Percentiles rank a stretch among this genome's conserved stretches.
These are phyloP conservation scores for Lasioglossum marginatum DNA, from an alignment of 2,888 invertebrate species.

Conservation along the genomic window DNA sequence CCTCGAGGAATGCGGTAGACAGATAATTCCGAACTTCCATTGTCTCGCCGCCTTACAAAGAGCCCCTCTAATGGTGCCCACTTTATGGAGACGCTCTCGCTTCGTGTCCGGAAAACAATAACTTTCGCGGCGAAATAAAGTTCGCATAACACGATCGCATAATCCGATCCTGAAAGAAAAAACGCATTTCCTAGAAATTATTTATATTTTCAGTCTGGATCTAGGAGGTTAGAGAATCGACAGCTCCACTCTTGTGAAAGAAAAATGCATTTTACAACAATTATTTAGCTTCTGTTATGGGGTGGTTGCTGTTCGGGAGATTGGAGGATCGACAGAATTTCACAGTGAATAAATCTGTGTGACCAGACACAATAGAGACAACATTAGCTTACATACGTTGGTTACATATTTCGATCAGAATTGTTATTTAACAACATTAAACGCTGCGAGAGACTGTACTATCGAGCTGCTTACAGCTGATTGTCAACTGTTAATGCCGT, in stretches of 20 bases:
- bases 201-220: no score
- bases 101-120: neutral
- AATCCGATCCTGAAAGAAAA: neutral
- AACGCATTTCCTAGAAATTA: neutral
- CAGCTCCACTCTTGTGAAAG: neutral
- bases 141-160: neutral
- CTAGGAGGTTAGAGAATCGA: neutral
- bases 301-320: neutral
- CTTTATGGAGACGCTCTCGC: neutral
- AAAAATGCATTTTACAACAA: neutral
- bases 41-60: neutral
- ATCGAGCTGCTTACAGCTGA: neutral
- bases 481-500: neutral
- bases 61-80: constrained; percentile 23
- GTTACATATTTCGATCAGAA: neutral
- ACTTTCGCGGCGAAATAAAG: neutral
- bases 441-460: no score
- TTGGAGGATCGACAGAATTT: neutral
- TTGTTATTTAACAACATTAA: neutral
- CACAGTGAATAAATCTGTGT: neutral
- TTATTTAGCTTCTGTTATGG: neutral
- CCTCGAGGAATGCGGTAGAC: constrained; percentile 27
- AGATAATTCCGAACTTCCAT: constrained; percentile 46
- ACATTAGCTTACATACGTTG: neutral
- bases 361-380: neutral